These are phyloP conservation scores for Charanyca ferruginea DNA, from an alignment of 2,888 invertebrate genomes.

Conservation along the genomic window DNA sequence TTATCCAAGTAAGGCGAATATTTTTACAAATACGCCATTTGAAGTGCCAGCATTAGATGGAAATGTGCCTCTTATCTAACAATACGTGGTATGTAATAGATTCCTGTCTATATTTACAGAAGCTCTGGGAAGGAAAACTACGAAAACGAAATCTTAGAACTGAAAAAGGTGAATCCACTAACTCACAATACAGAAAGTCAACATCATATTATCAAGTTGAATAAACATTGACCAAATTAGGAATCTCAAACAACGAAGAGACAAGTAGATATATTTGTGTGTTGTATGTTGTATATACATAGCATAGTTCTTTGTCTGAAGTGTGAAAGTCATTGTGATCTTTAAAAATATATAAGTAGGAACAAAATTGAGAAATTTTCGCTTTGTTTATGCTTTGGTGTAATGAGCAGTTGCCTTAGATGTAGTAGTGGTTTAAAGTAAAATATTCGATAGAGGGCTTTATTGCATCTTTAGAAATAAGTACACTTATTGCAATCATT, in stretches of 20 bases:
- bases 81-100: constrained; percentile 9
- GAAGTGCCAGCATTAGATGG: too few relatives aligned
- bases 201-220: constrained; percentile 56
- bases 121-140: constrained; percentile 64
- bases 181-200: constrained; percentile 43
- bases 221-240: constrained; percentile 49
- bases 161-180: constrained; percentile 27
- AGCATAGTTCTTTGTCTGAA: constrained; percentile 14
- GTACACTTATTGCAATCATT: too few relatives aligned
- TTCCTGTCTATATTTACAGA: constrained; percentile 61
- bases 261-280: constrained; percentile 33
- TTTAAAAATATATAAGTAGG: constrained; percentile 10
- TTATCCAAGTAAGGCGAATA: too few relatives aligned
- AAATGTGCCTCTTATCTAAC: neutral
- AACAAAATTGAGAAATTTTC: neutral
- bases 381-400: too few relatives aligned
- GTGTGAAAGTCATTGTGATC: constrained; percentile 28
- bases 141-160: constrained; percentile 43
- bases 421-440: too few relatives aligned
- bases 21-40: too few relatives aligned
- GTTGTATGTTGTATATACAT: constrained; percentile 19
- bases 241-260: constrained; percentile 50
- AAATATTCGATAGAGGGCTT: too few relatives aligned
- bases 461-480: too few relatives aligned
- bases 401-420: too few relatives aligned